These are phyloP conservation scores for Charadrius vociferus DNA, from an alignment of 2,113 vertebrate genomes.

Conservation along the genomic window DNA sequence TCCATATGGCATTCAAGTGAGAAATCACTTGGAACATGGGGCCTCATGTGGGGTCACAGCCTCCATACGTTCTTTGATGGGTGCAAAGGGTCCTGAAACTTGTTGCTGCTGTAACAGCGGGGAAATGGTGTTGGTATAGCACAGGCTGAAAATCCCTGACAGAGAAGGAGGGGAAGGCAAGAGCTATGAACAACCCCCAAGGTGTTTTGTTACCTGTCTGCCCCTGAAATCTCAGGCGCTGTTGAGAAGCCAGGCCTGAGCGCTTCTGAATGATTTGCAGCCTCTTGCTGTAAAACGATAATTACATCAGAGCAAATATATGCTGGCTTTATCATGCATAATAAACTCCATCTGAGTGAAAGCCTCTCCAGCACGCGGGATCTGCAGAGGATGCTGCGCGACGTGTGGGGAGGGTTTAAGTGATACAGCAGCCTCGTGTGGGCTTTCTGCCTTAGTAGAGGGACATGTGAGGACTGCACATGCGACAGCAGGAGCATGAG, in stretches of 20 bases:
- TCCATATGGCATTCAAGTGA: constrained; percentile 66
- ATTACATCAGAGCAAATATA: neutral
- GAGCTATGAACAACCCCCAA: neutral
- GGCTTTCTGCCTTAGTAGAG: neutral
- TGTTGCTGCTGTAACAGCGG: constrained; percentile 37
- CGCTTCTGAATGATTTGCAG: neutral
- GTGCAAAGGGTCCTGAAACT: constrained; percentile 54
- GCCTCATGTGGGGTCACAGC: constrained; percentile 38
- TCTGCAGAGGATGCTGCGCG: neutral
- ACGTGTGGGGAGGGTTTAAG: neutral
- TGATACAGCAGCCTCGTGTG: neutral
- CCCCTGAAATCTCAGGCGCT: neutral
- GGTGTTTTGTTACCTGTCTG: neutral
- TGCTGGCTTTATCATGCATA: neutral
- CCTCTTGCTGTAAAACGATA: neutral
- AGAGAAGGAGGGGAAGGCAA: neutral
- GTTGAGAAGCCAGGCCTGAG: neutral
- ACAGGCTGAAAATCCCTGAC: constrained; percentile 15
- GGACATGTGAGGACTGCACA: neutral
- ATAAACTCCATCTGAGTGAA: neutral
- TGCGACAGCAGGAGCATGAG: neutral
- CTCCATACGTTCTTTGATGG: constrained; percentile 59
- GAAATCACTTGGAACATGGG: constrained; percentile 57
- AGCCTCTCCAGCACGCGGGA: neutral
- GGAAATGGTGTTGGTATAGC: neutral